A percentile compares a stretch with the other conserved stretches of the same genome.
Evolutionary conservation across 64 coral and sea anemone genomes (phyloP).

Genomic region (Montipora capricornis): DNA sequence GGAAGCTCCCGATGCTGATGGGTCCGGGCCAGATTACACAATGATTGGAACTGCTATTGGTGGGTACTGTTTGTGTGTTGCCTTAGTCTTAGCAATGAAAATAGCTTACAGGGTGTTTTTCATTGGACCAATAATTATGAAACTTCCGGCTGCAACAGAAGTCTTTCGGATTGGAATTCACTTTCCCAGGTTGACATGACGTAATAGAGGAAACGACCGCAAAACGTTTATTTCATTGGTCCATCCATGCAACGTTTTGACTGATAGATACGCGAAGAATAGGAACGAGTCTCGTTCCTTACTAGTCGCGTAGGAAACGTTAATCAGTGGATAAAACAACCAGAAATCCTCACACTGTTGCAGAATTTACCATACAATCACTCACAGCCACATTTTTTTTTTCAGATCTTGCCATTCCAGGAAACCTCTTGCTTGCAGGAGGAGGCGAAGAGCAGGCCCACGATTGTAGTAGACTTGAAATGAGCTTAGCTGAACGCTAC

Average conservation of each 20-base stretch:
- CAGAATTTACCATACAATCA: neutral
- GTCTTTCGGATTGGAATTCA: too few species aligned
- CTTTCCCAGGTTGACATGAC: too few species aligned
- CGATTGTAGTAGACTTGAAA: neutral
- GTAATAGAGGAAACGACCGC: too few species aligned
- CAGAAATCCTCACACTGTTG: neutral
- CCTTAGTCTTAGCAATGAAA: neutral
- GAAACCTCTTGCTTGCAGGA: neutral
- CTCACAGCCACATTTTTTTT: neutral
- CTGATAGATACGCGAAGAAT: too few species aligned
- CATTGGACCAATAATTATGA: too few species aligned
- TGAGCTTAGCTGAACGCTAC: neutral
- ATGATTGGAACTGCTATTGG: constrained; percentile 47
- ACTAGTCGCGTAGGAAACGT: too few species aligned
- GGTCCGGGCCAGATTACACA: neutral
- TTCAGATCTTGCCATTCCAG: constrained; percentile 2
- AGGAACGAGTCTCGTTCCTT: too few species aligned
- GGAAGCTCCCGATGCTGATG: neutral
- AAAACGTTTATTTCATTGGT: too few species aligned
- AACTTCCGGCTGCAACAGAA: too few species aligned
- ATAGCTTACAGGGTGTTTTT: neutral
- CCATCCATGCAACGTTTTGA: too few species aligned
- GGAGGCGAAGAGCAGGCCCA: neutral
- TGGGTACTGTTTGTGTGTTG: neutral
- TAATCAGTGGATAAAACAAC: neutral